Percentiles rank a stretch among this genome's conserved stretches.
Evolutionary conservation across 2,113 vertebrate species (phyloP).

Genomic region (Archilochus colubris): DNA sequence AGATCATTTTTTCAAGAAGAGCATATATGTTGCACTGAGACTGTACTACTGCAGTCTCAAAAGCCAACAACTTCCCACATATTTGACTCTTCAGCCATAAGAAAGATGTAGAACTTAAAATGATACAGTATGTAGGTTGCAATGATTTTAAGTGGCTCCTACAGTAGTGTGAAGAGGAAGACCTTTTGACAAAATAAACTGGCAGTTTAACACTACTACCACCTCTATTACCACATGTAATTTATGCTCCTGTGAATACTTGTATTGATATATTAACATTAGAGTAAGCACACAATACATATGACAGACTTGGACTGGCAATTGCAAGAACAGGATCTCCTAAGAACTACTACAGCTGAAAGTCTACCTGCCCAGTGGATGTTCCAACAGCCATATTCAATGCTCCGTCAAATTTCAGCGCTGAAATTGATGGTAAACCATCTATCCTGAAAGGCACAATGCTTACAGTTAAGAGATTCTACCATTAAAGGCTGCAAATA

Average conservation of each 20-base stretch:
- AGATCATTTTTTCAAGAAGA: not conserved
- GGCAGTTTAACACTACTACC: not conserved
- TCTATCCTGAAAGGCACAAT: slow-evolving; percentile 82
- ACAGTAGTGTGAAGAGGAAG: not conserved
- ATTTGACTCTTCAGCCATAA: not conserved
- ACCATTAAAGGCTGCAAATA: not conserved
- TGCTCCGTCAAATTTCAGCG: slow-evolving; percentile 89
- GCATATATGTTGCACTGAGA: not conserved
- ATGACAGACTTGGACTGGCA: not conserved
- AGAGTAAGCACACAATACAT: not conserved
- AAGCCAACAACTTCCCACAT: not conserved
- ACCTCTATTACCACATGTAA: not conserved
- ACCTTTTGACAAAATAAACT: not conserved
- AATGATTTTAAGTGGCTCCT: not conserved
- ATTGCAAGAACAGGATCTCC: not conserved
- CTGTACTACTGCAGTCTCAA: not conserved
- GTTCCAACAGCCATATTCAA: slow-evolving; percentile 93
- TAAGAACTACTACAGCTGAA: not conserved
- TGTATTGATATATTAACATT: not conserved
- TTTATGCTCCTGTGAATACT: not conserved
- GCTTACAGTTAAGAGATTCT: not conserved
- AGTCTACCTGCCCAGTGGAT: slow-evolving; percentile 91
- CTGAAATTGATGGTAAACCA: slow-evolving; percentile 87
- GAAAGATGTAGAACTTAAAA: not conserved
- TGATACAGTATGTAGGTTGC: not conserved